Evolutionary conservation across 2,888 invertebrate species (phyloP), one percentile per base, ranked within the genome.

Genomic region (Ochropacha duplaris): DNA sequence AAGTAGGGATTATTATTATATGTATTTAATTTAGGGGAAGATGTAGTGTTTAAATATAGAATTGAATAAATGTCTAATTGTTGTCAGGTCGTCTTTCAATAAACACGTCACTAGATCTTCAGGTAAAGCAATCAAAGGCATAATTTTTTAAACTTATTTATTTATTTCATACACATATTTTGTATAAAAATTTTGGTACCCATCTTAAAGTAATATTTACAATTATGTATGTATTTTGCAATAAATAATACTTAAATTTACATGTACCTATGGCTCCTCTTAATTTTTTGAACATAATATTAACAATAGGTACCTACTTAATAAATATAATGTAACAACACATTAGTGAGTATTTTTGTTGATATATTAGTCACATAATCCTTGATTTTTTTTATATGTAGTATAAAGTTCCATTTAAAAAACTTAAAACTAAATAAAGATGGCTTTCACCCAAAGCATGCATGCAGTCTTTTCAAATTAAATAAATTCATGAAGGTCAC

Each of bases 381-480:
- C 16, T 9, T 19, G 16, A 5, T 44, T 9, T 44, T 44, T 44
- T 9, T 6, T 14, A 19, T 9, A 19, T n/a, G 2, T 44, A 19
- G 9, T 44, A 16, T 9, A 39, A 44, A 19, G 9, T 2, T 9
- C n/a, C n/a, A n/a, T n/a, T 14, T 1, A 6, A 19, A 44, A 44
- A 44, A 9, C 44, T 44, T 52, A 52, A 31, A 52, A 52, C 52
- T 31, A 39, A 39, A 26, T 22, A 31, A 52, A 34, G 12, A 52
- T 52, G 50, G 26, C 54, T 56, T 56, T 50, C 36, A 49, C 51
- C 54, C 58, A 55, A 61, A 65, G 60, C 69, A 68, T 60, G 76
- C 74, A 74, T 78, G 71, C 85, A 87, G 87, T 88, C 86, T 86
- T 86, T 44, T 44, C 2, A 9, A 44, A 44, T 44, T 69, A 65